Evolutionary conservation across 2,888 invertebrate genomes (phyloP).

Genomic region (Trichacis sp.): DNA sequence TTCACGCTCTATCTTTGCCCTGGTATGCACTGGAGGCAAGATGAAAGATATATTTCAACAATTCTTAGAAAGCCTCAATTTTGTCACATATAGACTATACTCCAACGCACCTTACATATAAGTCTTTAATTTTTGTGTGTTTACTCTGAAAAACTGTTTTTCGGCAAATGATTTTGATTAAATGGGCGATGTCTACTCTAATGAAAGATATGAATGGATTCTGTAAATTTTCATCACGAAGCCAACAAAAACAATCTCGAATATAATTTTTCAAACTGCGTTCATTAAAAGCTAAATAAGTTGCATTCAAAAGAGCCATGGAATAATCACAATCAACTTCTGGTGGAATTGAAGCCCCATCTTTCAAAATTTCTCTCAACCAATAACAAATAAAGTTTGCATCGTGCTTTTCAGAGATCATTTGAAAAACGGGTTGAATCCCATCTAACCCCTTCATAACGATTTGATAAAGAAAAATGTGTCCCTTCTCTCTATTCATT

Average conservation of each 20-base stretch:
- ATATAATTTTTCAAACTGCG: constrained; percentile 23
- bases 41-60: background rate
- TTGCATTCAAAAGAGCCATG: constrained; percentile 42
- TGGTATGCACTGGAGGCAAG: constrained; percentile 4
- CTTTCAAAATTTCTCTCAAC: constrained; percentile 42
- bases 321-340: constrained; percentile 43
- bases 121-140: too few species aligned
- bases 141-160: too few species aligned
- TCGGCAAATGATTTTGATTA: too few species aligned
- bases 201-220: too few species aligned
- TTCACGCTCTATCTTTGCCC: background rate
- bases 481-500: constrained; percentile 26
- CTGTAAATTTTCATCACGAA: too few species aligned
- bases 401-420: constrained; percentile 48
- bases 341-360: constrained; percentile 34
- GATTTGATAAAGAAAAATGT: constrained; percentile 45
- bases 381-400: constrained; percentile 39
- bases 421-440: constrained; percentile 45
- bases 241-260: too few species aligned
- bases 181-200: too few species aligned
- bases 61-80: background rate
- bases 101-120: constrained; percentile 37
- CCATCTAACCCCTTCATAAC: constrained; percentile 31
- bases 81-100: constrained; percentile 6
- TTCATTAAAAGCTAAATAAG: constrained; percentile 42